Evolutionary conservation across 2,888 invertebrate genomes (phyloP).

Genomic region (Erebia palarica): DNA sequence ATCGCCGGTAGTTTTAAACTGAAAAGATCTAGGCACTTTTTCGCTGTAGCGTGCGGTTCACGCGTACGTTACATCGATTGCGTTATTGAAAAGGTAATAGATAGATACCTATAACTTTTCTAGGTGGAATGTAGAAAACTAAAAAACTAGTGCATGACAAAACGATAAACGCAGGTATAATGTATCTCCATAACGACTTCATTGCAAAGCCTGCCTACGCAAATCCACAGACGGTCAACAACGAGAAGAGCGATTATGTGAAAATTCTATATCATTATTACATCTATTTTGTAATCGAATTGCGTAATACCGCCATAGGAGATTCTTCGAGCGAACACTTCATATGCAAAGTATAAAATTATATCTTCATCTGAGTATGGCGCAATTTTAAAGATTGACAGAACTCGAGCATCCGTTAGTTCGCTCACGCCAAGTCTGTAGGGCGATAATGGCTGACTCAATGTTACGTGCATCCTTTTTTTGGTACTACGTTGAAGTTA

Average conservation of each 20-base stretch:
- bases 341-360: slow-evolving; percentile 23
- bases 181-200: neutral
- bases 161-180: slow-evolving; percentile 2
- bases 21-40: too few species aligned
- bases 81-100: neutral
- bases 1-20: too few species aligned
- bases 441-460: slow-evolving; percentile 10
- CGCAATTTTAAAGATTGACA: slow-evolving; percentile 27
- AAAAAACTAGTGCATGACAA: neutral
- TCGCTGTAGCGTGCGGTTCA: too few species aligned
- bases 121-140: neutral
- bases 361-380: slow-evolving; percentile 25
- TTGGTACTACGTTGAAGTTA: neutral
- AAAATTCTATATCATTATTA: slow-evolving; percentile 26
- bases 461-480: neutral
- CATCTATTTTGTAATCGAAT: slow-evolving; percentile 17
- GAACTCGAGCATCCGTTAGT: slow-evolving; percentile 28
- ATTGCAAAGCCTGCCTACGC: slow-evolving; percentile 4
- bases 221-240: slow-evolving; percentile 3
- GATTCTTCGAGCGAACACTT: slow-evolving; percentile 14
- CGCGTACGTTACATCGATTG: neutral
- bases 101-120: neutral
- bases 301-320: slow-evolving; percentile 18
- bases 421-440: neutral
- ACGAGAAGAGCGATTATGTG: slow-evolving; percentile 24